Conservation (phyloP, 2,113 vertebrate species). For the Scomber scombrus region DNA sequence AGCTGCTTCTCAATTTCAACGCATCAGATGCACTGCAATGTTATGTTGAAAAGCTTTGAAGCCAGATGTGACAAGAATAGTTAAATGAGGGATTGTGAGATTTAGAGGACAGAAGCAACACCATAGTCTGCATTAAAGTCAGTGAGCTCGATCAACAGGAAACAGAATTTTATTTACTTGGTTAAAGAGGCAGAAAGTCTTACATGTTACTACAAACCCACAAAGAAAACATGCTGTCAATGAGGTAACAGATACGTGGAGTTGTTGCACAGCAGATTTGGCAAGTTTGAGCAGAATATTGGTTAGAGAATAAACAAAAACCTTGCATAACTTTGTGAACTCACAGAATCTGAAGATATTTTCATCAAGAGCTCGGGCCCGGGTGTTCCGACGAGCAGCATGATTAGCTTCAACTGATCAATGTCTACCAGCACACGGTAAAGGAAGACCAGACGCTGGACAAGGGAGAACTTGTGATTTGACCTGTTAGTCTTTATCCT, state of each 20-base stretch:
- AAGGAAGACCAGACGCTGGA: conserved; percentile 91
- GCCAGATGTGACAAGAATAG: conserved; percentile 28
- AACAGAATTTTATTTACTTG: conserved; percentile 10
- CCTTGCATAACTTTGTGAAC: conserved; percentile 87
- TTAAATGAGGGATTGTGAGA: conserved; percentile 18
- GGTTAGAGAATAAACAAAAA: conserved; percentile 69
- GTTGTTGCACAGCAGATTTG: conserved; percentile 35
- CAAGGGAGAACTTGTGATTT: conserved; percentile 14
- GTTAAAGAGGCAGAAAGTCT: conserved; percentile 27
- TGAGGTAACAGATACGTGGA: conserved; percentile 35
- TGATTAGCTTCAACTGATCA: conserved; percentile 99
- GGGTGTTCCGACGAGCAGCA: conserved; percentile 98
- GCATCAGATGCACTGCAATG: conserved; percentile 4
- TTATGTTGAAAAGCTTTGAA: conserved; percentile 56
- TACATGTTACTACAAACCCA: conserved; percentile 22
- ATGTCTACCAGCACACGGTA: conserved; percentile 96
- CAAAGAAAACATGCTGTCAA: conserved; percentile 71
- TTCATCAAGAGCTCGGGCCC: conserved; percentile 98
- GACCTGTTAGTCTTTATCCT: conserved; percentile 21
- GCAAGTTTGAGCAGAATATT: conserved; percentile 29
- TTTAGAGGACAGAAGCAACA: conserved; percentile 37
- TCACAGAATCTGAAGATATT: conserved; percentile 99
- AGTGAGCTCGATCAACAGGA: conserved; percentile 42
- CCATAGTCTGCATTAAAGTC: conserved; percentile 14
- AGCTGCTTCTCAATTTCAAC: conserved; percentile 55